Conservation (phyloP, 2,888 invertebrate species). For the Physocephala rufipes region DNA sequence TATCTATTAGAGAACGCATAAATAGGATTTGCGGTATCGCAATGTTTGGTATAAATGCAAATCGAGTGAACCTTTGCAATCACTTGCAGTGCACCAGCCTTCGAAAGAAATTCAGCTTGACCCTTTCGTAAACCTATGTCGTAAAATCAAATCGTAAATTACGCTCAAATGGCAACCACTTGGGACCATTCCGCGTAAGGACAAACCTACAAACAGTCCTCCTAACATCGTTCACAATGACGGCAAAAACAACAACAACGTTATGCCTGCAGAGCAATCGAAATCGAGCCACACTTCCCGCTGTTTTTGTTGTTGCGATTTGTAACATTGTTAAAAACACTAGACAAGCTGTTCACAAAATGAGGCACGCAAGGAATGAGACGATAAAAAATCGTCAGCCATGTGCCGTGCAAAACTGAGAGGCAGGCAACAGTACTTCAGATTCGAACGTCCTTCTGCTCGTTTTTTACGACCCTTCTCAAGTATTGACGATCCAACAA, state of each 20-base stretch:
- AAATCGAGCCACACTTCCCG: constrained; percentile 12
- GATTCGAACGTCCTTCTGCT: constrained; percentile 54
- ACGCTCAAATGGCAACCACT: constrained; percentile 1
- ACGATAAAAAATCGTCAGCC: constrained; percentile 38
- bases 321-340: constrained; percentile 49
- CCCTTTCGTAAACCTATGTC: no score
- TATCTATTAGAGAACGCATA: background rate
- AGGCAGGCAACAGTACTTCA: constrained; percentile 53
- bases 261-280: constrained; percentile 7
- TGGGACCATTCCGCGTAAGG: constrained; percentile 6
- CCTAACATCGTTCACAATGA: background rate
- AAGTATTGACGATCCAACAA: constrained; percentile 4
- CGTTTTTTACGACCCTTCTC: constrained; percentile 26
- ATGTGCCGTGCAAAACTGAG: constrained; percentile 25
- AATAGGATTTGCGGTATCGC: no score
- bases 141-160: no score
- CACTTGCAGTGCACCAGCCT: no score
- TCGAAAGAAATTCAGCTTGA: no score
- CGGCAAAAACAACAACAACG: no score
- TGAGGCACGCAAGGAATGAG: constrained; percentile 33
- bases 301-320: constrained; percentile 21
- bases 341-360: constrained; percentile 61
- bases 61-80: no score
- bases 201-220: background rate
- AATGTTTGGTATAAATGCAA: no score